Percentiles rank a stretch among this genome's conserved stretches.
Evolutionary conservation across 2,888 invertebrate species (phyloP).

Genomic region (Calephelis perditalis): DNA sequence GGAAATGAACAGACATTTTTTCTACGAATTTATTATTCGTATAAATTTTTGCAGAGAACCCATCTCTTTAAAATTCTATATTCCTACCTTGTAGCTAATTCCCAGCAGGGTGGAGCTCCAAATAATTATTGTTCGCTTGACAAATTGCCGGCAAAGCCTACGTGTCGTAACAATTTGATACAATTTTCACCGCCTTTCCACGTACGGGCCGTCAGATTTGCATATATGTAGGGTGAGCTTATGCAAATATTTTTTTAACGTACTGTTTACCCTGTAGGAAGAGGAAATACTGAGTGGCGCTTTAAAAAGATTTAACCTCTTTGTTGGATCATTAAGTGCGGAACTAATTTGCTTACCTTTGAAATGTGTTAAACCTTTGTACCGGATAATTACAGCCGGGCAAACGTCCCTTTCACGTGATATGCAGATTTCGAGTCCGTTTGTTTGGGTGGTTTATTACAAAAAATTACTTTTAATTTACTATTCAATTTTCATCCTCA

Average conservation of each 20-base stretch:
- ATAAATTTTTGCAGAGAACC: constrained; percentile 2
- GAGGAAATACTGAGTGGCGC: constrained; percentile 66
- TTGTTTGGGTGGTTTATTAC: constrained; percentile 14
- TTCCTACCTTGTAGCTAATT: constrained; percentile 39
- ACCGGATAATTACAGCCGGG: constrained; percentile 66
- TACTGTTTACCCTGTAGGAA: constrained; percentile 63
- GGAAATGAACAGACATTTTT: too few species aligned
- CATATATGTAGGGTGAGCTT: constrained; percentile 69
- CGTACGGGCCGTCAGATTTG: constrained; percentile 64
- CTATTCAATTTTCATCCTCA: too few species aligned
- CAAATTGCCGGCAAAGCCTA: constrained; percentile 70
- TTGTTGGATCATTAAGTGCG: constrained; percentile 77
- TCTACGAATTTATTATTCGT: too few species aligned
- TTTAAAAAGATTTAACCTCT: constrained; percentile 78
- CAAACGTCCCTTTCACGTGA: constrained; percentile 62
- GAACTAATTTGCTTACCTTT: constrained; percentile 79
- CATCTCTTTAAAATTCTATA: constrained; percentile 30
- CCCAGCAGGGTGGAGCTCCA: constrained; percentile 47
- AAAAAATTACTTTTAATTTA: background rate
- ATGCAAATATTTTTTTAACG: constrained; percentile 75
- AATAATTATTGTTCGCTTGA: constrained; percentile 74
- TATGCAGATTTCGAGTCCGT: constrained; percentile 58
- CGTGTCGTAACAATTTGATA: constrained; percentile 75
- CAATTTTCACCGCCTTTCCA: constrained; percentile 71
- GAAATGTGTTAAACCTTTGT: constrained; percentile 73